phyloP scores from a whole-genome alignment of 1,140 invertebrate genomes.

The Cheumatopsyche charites region DNA sequence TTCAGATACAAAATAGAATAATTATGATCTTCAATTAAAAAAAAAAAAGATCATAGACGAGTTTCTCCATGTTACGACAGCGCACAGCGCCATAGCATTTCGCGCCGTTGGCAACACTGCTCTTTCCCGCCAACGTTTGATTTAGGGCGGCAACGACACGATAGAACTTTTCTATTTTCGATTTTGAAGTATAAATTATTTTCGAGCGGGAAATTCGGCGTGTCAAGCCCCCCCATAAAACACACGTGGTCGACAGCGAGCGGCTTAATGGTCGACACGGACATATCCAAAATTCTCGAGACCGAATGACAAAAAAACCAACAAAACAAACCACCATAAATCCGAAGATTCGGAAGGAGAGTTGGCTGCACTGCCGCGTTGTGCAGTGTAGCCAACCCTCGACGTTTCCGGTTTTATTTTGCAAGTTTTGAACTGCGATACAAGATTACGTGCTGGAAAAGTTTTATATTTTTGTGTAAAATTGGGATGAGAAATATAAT shows the following conservation, averaged over 20 bases:
- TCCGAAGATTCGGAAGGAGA: neutral
- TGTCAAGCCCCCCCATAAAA: constrained; percentile 11
- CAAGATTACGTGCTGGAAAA: no score
- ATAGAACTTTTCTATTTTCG: constrained; percentile 34
- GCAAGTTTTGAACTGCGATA: no score
- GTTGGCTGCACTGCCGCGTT: neutral
- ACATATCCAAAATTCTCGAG: constrained; percentile 8
- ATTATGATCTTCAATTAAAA: no score
- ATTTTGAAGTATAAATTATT: constrained; percentile 39
- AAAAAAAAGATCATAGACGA: no score
- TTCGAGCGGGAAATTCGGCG: constrained; percentile 12
- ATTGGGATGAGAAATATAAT: no score
- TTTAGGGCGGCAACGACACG: constrained; percentile 29
- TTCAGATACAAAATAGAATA: no score
- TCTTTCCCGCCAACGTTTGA: constrained; percentile 28
- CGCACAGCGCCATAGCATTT: neutral
- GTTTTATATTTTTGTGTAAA: no score
- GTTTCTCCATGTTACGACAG: no score
- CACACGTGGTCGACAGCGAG: neutral
- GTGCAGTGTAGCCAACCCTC: no score
- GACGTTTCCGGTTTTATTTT: no score
- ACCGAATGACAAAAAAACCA: neutral
- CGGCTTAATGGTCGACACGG: constrained; percentile 5
- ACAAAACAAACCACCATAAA: neutral
- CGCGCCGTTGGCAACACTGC: constrained; percentile 40